phyloP scores from a whole-genome alignment of 2,888 invertebrate species.

The Abscondita cerata region DNA sequence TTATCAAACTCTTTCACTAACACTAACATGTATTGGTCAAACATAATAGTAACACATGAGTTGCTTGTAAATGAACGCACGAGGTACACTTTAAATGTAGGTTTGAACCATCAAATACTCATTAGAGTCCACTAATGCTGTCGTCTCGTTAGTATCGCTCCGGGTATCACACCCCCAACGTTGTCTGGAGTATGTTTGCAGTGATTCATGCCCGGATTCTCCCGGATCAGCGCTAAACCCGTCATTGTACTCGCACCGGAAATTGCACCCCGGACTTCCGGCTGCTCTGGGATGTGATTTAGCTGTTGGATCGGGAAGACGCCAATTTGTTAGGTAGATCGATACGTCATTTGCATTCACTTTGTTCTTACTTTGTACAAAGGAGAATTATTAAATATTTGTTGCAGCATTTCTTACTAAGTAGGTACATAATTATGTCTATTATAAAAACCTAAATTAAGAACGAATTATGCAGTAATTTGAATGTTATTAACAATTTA shows the following conservation, averaged over 20 bases:
- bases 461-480: too few species aligned
- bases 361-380: constrained; percentile 18
- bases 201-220: constrained; percentile 50
- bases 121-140: constrained; percentile 32
- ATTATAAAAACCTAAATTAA: too few species aligned
- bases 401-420: too few species aligned
- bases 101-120: constrained; percentile 31
- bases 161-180: constrained; percentile 32
- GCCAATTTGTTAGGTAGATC: constrained; percentile 47
- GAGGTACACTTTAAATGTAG: constrained; percentile 29
- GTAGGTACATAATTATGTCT: too few species aligned
- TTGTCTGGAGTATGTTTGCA: constrained; percentile 45
- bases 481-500: too few species aligned
- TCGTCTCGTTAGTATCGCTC: constrained; percentile 33
- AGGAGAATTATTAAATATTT: background rate
- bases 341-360: constrained; percentile 31
- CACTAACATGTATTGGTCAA: background rate
- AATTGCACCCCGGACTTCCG: constrained; percentile 56
- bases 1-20: too few species aligned
- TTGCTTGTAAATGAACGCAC: constrained; percentile 22
- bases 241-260: constrained; percentile 52
- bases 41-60: constrained; percentile 7
- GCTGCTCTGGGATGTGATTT: constrained; percentile 50
- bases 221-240: constrained; percentile 48
- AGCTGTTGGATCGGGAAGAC: constrained; percentile 52